Conservation (phyloP, 2,797 vertebrate species). For the Sebastes wilsoni region DNA sequence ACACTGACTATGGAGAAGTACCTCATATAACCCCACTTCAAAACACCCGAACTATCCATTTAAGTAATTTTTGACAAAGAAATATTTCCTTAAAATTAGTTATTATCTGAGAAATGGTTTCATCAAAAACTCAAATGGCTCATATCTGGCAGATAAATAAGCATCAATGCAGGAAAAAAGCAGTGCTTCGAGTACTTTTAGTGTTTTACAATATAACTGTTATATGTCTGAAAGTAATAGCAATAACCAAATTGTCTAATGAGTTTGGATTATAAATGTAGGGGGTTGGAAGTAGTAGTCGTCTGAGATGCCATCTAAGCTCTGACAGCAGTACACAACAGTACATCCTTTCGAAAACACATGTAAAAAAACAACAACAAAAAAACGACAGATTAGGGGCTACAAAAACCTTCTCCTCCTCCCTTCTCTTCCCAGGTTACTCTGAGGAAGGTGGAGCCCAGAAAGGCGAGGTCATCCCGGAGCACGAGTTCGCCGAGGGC, state of each 20-base stretch:
- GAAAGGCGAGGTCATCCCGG: slow-evolving; percentile 91
- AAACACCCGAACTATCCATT: too few species aligned
- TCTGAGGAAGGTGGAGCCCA: slow-evolving; percentile 92
- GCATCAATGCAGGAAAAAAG: background rate
- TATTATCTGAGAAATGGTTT: background rate
- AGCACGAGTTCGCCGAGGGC: slow-evolving; percentile 92
- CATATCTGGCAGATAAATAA: background rate
- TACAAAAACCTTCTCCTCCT: background rate
- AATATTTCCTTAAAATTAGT: background rate
- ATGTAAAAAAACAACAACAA: background rate
- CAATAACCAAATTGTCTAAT: background rate
- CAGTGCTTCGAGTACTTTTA: background rate
- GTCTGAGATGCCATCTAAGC: background rate
- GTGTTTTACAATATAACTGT: background rate
- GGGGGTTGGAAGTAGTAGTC: background rate
- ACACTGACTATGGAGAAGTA: too few species aligned
- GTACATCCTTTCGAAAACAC: background rate
- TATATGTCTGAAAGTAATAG: background rate
- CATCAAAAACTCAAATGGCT: background rate
- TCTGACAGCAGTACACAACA: background rate
- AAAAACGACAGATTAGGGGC: too few species aligned
- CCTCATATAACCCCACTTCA: too few species aligned
- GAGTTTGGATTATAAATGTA: background rate
- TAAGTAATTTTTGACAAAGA: background rate
- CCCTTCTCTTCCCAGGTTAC: slow-evolving; percentile 82